These are phyloP conservation scores for Gymnorhina tibicen DNA, from an alignment of 2,113 vertebrate species.

Conservation along the genomic window DNA sequence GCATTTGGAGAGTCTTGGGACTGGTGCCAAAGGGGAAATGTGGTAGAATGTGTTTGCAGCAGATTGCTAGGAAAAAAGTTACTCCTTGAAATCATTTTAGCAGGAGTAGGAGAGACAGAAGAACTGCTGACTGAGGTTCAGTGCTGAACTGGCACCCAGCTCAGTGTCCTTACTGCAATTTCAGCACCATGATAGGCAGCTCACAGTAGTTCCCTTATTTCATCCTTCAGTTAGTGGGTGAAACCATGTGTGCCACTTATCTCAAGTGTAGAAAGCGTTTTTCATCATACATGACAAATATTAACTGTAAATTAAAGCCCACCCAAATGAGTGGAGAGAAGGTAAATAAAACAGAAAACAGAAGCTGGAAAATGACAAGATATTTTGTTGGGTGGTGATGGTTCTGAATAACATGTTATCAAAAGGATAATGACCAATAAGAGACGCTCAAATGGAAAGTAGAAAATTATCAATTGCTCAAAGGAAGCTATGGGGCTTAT, in stretches of 20 bases:
- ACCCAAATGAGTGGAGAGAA: background rate
- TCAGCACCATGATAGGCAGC: background rate
- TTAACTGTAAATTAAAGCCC: background rate
- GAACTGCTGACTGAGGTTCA: background rate
- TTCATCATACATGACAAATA: background rate
- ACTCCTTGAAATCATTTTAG: background rate
- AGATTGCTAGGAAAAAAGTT: background rate
- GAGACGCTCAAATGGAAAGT: background rate
- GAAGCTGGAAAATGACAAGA: background rate
- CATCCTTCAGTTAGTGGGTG: background rate
- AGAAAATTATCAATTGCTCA: background rate
- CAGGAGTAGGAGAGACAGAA: background rate
- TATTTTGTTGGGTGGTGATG: background rate
- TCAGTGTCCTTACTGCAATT: background rate
- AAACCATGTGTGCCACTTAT: background rate
- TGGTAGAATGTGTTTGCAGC: constrained; percentile 24
- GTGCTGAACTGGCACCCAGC: background rate
- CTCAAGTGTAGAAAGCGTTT: background rate
- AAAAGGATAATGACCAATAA: background rate
- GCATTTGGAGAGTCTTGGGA: constrained; percentile 4
- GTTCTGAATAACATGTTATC: background rate
- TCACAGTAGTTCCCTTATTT: background rate
- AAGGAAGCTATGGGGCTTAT: background rate
- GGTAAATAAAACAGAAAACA: background rate
- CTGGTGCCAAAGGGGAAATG: background rate